Conservation (phyloP, 2,888 invertebrate genomes). For the Seira musarum region DNA sequence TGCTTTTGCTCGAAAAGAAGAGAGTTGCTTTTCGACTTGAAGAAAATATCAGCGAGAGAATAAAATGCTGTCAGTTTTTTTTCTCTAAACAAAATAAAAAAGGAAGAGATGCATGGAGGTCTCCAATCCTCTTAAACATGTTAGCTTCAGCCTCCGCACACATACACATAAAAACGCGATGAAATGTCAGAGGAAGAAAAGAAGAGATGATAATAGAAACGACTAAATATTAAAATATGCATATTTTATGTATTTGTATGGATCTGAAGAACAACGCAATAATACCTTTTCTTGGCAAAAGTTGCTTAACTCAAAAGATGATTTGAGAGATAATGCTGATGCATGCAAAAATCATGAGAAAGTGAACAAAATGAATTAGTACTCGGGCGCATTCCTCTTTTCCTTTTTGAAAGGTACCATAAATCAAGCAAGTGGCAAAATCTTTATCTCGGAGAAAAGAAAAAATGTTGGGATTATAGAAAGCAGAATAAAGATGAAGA, state of each 20-base stretch:
- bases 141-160: conserved; percentile 1
- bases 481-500: too few relatives aligned
- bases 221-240: background rate
- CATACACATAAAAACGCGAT: conserved; percentile 17
- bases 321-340: background rate
- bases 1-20: background rate
- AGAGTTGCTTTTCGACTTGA: background rate
- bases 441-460: too few relatives aligned
- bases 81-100: background rate
- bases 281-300: background rate
- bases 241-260: background rate
- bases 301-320: background rate
- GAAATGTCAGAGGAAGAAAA: conserved; percentile 24
- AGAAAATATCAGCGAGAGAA: background rate
- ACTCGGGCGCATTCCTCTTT: background rate
- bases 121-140: background rate
- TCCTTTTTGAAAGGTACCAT: background rate
- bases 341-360: background rate
- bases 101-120: background rate
- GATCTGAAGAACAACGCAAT: background rate
- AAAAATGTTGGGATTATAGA: too few relatives aligned
- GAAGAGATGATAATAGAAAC: background rate
- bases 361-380: background rate
- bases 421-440: background rate
- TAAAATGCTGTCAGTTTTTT: background rate